Percentiles rank a stretch among this genome's conserved stretches.
Conservation (phyloP, 2,797 vertebrate genomes). For the Picus viridis region DNA sequence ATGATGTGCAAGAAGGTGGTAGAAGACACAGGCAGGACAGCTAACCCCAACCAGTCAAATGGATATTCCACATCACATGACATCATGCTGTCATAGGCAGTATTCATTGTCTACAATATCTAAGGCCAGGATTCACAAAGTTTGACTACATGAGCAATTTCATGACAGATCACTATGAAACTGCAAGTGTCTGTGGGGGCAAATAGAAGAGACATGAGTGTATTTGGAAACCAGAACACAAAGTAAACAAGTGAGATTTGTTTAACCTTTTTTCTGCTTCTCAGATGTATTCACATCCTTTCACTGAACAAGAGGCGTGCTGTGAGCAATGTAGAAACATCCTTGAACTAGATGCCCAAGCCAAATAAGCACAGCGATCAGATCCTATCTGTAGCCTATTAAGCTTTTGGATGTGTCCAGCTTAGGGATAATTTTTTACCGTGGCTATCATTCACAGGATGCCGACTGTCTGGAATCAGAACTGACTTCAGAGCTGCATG, state of each 20-base stretch:
- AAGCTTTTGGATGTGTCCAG: neutral
- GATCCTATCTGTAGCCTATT: rapidly evolving
- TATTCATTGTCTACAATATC: neutral
- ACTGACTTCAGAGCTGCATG: neutral
- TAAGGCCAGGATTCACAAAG: neutral
- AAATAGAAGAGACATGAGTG: neutral
- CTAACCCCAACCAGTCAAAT: neutral
- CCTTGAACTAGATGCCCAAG: neutral
- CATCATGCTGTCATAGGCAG: neutral
- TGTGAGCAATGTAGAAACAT: neutral
- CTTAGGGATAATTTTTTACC: neutral
- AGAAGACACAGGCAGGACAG: neutral
- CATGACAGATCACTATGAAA: neutral
- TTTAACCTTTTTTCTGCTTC: neutral
- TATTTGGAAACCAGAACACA: neutral
- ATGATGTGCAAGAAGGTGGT: neutral
- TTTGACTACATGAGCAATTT: neutral
- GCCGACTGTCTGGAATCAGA: neutral
- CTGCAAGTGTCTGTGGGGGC: neutral
- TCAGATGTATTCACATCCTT: neutral
- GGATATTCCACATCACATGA: too few species aligned
- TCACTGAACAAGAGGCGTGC: neutral
- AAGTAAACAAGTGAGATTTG: neutral
- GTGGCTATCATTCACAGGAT: neutral
- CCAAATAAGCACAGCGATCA: neutral